phyloP scores from a whole-genome alignment of 2,113 vertebrate species.

The Tapirus terrestris region DNA sequence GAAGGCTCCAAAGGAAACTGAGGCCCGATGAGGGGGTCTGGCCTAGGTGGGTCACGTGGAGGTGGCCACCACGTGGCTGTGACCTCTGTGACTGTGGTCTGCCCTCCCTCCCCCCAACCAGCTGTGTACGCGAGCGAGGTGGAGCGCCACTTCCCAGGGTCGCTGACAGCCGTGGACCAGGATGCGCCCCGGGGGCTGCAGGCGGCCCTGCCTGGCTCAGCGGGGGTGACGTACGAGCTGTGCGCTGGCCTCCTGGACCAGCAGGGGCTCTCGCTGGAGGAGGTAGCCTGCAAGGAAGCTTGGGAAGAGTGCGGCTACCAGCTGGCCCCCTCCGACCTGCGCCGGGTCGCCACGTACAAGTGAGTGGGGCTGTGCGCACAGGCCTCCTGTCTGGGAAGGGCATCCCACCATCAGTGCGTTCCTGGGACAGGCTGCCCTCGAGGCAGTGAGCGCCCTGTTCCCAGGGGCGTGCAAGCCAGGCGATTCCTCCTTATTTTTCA shows the following conservation, averaged over 20 bases:
- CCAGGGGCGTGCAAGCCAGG: neutral
- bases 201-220: constrained; percentile 85
- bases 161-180: constrained; percentile 79
- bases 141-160: constrained; percentile 86
- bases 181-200: constrained; percentile 66
- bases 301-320: constrained; percentile 96
- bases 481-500: neutral
- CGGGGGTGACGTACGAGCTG: constrained; percentile 93
- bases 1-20: neutral
- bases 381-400: neutral
- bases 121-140: constrained; percentile 94
- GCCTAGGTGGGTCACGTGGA: rapidly evolving
- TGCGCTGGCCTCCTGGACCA: constrained; percentile 96
- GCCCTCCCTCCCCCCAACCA: constrained; percentile 49
- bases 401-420: rapidly evolving
- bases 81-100: rapidly evolving
- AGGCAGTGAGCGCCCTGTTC: rapidly evolving
- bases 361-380: constrained; percentile 68
- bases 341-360: constrained; percentile 93
- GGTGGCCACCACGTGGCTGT: rapidly evolving
- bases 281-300: constrained; percentile 93
- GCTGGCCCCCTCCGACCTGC: constrained; percentile 87
- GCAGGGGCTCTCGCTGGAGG: constrained; percentile 92
- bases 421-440: rapidly evolving
- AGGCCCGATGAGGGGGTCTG: neutral